These are phyloP conservation scores for Thereva nobilitata DNA, from an alignment of 2,888 invertebrate species.

Conservation along the genomic window DNA sequence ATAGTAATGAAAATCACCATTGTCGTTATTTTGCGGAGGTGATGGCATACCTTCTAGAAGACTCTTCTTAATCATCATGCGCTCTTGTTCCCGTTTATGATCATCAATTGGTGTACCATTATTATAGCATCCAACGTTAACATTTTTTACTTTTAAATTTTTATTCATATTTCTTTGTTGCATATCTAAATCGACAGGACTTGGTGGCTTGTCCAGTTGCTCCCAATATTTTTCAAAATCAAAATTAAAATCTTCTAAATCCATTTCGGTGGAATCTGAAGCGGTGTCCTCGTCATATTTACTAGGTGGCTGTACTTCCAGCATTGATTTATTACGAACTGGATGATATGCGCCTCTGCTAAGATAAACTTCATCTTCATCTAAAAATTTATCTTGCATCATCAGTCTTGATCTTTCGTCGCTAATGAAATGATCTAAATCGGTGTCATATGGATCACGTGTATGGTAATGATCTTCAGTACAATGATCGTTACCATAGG, in stretches of 20 bases:
- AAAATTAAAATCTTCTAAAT: constrained; percentile 57
- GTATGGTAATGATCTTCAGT: constrained; percentile 10
- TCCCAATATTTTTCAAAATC: constrained; percentile 59
- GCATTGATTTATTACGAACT: constrained; percentile 51
- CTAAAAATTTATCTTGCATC: constrained; percentile 56
- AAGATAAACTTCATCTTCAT: constrained; percentile 55
- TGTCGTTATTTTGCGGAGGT: constrained; percentile 50
- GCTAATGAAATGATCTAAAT: constrained; percentile 55
- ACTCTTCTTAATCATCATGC: constrained; percentile 56
- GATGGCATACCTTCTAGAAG: constrained; percentile 57
- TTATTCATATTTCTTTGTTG: constrained; percentile 57
- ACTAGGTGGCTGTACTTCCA: constrained; percentile 56
- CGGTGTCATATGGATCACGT: constrained; percentile 49
- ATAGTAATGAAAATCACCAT: constrained; percentile 53
- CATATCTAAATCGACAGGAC: constrained; percentile 56
- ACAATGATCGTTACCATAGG: constrained; percentile 54
- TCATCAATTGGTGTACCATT: constrained; percentile 56
- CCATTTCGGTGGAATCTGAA: constrained; percentile 57
- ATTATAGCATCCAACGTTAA: constrained; percentile 56
- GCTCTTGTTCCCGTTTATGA: constrained; percentile 56
- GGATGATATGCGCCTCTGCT: constrained; percentile 37
- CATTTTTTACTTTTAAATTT: constrained; percentile 55
- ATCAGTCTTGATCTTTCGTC: constrained; percentile 55
- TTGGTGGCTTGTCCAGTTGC: constrained; percentile 56
- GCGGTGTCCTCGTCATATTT: constrained; percentile 55